A percentile compares a stretch with the other conserved stretches of the same genome.
Evolutionary conservation across 2,888 invertebrate species (phyloP).

Genomic region (Hirtodrosophila trivittata): DNA sequence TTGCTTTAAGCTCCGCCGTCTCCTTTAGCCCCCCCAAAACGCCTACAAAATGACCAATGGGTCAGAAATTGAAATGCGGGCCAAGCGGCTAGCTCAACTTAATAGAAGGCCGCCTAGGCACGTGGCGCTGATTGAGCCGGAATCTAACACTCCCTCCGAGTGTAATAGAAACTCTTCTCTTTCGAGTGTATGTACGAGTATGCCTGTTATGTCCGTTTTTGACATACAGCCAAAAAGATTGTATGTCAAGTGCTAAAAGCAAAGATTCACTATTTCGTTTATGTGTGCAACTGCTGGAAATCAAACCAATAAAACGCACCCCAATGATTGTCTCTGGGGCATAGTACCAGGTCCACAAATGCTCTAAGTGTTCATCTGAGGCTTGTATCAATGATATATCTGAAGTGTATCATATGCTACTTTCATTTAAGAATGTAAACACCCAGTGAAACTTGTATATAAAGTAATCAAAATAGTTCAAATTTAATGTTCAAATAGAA

Average conservation of each 20-base stretch:
- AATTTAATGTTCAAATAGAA: too few relatives aligned
- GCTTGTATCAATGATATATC: too few relatives aligned
- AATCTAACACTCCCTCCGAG: slow-evolving; percentile 35
- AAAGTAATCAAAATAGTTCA: too few relatives aligned
- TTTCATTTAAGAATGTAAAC: too few relatives aligned
- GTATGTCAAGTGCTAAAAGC: slow-evolving; percentile 40
- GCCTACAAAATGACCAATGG: slow-evolving; percentile 44
- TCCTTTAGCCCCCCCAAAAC: slow-evolving; percentile 18
- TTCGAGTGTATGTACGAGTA: slow-evolving; percentile 6
- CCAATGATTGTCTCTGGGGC: too few relatives aligned
- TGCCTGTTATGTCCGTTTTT: slow-evolving; percentile 36
- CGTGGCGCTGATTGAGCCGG: slow-evolving; percentile 43
- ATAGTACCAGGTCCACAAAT: too few relatives aligned
- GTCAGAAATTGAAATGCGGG: slow-evolving; percentile 51
- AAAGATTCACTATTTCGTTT: slow-evolving; percentile 40
- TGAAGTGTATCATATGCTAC: too few relatives aligned
- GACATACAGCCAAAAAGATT: slow-evolving; percentile 33
- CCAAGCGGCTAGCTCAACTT: slow-evolving; percentile 34
- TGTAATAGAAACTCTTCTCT: slow-evolving; percentile 44
- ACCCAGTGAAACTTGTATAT: too few relatives aligned
- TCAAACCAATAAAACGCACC: too few relatives aligned
- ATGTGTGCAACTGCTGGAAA: background rate
- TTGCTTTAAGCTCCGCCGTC: slow-evolving; percentile 29
- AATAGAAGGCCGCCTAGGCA: slow-evolving; percentile 40
- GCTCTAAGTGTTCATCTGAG: too few relatives aligned